These are phyloP conservation scores for Myopa tessellatipennis DNA, from an alignment of 2,888 invertebrate genomes.

Conservation along the genomic window DNA sequence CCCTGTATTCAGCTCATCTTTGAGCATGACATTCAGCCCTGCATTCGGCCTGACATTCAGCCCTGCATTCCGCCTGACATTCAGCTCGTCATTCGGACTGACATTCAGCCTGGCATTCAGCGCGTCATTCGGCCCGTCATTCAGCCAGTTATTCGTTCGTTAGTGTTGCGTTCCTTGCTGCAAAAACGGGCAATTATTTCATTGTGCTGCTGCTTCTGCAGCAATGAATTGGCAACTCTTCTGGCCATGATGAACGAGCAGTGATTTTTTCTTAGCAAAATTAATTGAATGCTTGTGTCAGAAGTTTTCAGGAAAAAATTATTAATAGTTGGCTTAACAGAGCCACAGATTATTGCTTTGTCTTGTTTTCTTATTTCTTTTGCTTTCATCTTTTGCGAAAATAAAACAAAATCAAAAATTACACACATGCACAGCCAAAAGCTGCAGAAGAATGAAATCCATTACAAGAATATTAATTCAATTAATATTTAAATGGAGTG, in stretches of 20 bases:
- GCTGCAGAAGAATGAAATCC: not conserved
- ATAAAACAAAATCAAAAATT: not conserved
- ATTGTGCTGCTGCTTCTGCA: conserved; percentile 46
- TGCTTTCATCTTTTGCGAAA: not conserved
- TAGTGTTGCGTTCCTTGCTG: not conserved
- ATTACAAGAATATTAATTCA: conserved; percentile 29
- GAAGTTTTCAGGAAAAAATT: conserved; percentile 9
- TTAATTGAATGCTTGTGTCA: conserved; percentile 36
- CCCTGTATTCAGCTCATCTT: not conserved
- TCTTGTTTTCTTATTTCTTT: not conserved
- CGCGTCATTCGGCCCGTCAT: not conserved
- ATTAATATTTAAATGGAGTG: conserved; percentile 17
- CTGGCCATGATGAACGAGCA: conserved; percentile 29
- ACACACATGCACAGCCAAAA: not conserved
- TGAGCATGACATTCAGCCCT: not conserved
- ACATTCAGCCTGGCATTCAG: no score
- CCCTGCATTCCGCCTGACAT: not conserved
- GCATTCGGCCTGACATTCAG: not conserved
- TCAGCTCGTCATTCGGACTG: no score
- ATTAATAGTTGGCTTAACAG: conserved; percentile 22
- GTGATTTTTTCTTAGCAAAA: conserved; percentile 19
- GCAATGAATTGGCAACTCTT: conserved; percentile 39
- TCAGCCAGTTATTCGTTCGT: not conserved
- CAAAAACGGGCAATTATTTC: conserved; percentile 61
- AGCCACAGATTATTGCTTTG: not conserved